Evolutionary conservation across 2,888 invertebrate genomes (phyloP), one percentile per base, ranked within the genome.

Genomic region (Watsonalla binaria): DNA sequence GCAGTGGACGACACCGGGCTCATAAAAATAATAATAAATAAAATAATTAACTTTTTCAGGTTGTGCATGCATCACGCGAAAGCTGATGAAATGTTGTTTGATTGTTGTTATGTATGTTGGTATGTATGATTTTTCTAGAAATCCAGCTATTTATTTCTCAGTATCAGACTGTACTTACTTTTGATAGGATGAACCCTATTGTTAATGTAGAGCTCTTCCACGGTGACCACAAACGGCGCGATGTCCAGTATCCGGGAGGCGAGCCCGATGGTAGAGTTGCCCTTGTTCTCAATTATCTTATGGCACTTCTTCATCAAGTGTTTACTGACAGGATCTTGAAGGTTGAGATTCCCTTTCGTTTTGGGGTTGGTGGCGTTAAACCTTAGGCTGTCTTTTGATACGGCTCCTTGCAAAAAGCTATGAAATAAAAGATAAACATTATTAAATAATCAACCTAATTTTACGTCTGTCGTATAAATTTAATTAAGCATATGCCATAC

Each of bases 231-330:
- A 78, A 94, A 96, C 42, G 94, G 87, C 63, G 97, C 95, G 51
- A 93, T 93, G 74, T 97, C 96, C 59, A 97, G 84, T 69, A 97
- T 93, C 58, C 95, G 90, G 0, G 96, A 95, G 37, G 96, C 85
- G 58, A 93, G 92, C 5, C 96, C 95, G 6, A 97, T 84, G 34
- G 92, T 92, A 4, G 94, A 92, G 11, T 54, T 60, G 5, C 66
- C 74, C 51, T 66, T 65, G 61, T 80, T 76, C 61, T 92, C 89
- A 52, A 91, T 82, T 24, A 96, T 91, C 84, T 94, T 94, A 39
- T 94, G 92, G 72, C 93, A 94, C 63, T 94, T 94, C 65, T 94
- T 93, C 68, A 94, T 93, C 15, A 95, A 76, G 7, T 93, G 92
- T 63, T 92, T 93, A 7, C 91, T 85, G 5, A 95, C 93, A 0